Base-by-base conservation (phyloP, 2,888 invertebrate genomes). In the Thumatha senex region DNA sequence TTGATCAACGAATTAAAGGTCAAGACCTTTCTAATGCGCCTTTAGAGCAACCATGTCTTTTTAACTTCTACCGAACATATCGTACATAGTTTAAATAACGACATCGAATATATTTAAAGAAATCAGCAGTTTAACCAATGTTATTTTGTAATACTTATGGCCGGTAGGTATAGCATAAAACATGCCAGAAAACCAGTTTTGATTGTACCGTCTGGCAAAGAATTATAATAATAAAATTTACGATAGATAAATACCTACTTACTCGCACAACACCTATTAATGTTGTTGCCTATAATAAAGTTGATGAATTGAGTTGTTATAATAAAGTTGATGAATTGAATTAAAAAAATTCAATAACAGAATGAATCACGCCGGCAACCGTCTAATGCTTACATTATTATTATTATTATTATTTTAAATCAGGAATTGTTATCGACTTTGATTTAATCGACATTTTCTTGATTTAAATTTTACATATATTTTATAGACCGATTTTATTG, bases 21-120 rank as follows among this genome's bases (percentile, higher is more conserved):
- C 18, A 24, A 24, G 18, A 24, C 3, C 5, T 24, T 24, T 24
- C 18, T 24, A 24, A 24, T 5, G 3, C 2, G 5, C 18, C 18
- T 24, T 4, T 24, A 24, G 5, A 24, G 31, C 11, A 30, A 11
- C 33, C 46, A 39, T 46, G 46, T 31, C 41, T 4, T 42, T 33
- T 42, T 42, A 72, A 71, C 69, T 33, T 40, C 36, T 46, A 53
- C 72, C 72, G 68, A 70, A 63, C 68, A 70, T 70, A 74, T 78
- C 76, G 74, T 74, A 65, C 61, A 67, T 63, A 65, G 53, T 53
- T 61, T 47, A 83, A 80, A 78, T 76, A 79, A 76, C 78, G 80
- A 78, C 81, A 82, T 85, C 61, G 77, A 56, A 80, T 80, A 76
- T 82, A 87, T 84, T 80, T 78, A 76, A 78, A 80, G 79, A 76